phyloP scores from a whole-genome alignment of 2,888 invertebrate species.

The Synanthedon vespiformis region DNA sequence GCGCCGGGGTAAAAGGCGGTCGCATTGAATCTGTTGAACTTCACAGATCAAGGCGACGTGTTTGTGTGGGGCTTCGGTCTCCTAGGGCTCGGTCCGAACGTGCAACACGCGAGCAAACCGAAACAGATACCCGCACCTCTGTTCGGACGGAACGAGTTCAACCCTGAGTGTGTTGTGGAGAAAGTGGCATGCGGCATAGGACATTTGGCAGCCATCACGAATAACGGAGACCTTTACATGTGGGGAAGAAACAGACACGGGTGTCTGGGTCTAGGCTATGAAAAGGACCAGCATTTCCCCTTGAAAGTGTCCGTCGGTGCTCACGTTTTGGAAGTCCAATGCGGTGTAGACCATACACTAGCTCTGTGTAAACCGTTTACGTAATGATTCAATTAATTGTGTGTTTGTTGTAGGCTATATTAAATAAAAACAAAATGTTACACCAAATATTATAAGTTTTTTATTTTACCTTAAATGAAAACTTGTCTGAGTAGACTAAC shows the following conservation, averaged over 20 bases:
- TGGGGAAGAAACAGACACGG: conserved; percentile 93
- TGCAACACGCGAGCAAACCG: conserved; percentile 75
- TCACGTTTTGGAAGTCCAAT: conserved; percentile 77
- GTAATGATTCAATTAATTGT: conserved; percentile 25
- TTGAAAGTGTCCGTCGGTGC: conserved; percentile 85
- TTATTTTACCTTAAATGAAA: neutral
- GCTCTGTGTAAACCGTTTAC: conserved; percentile 81
- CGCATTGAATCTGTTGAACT: neutral
- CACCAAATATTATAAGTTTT: neutral
- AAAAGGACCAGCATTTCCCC: conserved; percentile 89
- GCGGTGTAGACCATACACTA: conserved; percentile 89
- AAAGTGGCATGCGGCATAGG: conserved; percentile 79
- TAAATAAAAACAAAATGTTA: neutral
- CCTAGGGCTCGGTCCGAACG: conserved; percentile 88
- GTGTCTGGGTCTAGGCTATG: conserved; percentile 85
- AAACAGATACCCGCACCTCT: conserved; percentile 81
- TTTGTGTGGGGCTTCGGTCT: conserved; percentile 96
- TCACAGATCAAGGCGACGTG: conserved; percentile 82
- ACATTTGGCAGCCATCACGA: conserved; percentile 83
- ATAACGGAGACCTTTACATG: conserved; percentile 84
- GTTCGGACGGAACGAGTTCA: conserved; percentile 89
- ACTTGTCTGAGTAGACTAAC: too few species aligned
- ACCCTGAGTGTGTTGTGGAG: conserved; percentile 74
- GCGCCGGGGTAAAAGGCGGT: too few species aligned
- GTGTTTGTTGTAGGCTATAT: neutral